Percentiles rank a stretch among this genome's conserved stretches.
Conservation (phyloP, 1,140 invertebrate species). For the Aradophagus sp. region DNA sequence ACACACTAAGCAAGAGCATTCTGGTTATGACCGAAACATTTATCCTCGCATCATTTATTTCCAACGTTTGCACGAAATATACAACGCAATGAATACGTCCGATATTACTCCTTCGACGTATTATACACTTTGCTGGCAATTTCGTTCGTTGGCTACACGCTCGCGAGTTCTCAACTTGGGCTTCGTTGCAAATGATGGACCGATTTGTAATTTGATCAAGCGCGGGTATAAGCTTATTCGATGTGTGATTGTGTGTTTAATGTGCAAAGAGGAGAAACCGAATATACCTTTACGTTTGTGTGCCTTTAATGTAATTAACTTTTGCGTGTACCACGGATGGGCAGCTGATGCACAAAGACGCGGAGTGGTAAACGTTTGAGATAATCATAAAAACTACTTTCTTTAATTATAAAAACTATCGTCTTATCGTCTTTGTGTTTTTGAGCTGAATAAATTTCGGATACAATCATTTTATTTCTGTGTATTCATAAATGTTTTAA, state of each 20-base stretch:
- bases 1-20: slow-evolving; percentile 33
- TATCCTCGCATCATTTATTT: slow-evolving; percentile 43
- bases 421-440: no score
- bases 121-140: slow-evolving; percentile 18
- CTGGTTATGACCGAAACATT: slow-evolving; percentile 40
- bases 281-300: no score
- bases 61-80: slow-evolving; percentile 26
- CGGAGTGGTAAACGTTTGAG: not conserved
- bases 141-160: slow-evolving; percentile 4
- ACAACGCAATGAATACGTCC: slow-evolving; percentile 27
- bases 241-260: no score
- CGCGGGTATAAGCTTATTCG: slow-evolving; percentile 11
- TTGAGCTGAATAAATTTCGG: no score
- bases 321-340: no score
- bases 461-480: no score
- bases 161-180: slow-evolving; percentile 9
- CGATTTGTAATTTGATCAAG: slow-evolving; percentile 34
- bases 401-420: no score
- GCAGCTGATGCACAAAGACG: no score
- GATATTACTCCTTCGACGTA: slow-evolving; percentile 25
- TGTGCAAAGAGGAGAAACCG: no score
- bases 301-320: no score
- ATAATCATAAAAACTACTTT: no score
- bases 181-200: slow-evolving; percentile 14
- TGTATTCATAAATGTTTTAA: no score